Evolutionary conservation across 2,113 vertebrate species (phyloP).

Genomic region (Leptocoma aspasia): DNA sequence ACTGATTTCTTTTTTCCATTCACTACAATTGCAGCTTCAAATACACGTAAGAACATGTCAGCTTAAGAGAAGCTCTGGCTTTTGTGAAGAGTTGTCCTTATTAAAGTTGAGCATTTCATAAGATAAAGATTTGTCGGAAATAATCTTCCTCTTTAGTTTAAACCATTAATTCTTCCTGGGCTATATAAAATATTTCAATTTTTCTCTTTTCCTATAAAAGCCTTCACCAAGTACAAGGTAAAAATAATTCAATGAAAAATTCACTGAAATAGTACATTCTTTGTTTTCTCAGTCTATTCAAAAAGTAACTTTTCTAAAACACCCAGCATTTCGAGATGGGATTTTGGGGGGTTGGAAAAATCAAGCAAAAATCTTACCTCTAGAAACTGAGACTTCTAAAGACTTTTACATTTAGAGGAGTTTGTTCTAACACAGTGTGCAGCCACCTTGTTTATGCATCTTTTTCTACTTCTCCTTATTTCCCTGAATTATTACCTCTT

Average conservation of each 20-base stretch:
- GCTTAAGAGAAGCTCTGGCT: background rate
- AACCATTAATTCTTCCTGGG: background rate
- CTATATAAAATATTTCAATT: background rate
- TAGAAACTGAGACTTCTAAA: background rate
- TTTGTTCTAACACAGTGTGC: background rate
- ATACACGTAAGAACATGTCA: background rate
- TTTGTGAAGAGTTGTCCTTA: background rate
- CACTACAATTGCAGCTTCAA: background rate
- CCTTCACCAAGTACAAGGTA: background rate
- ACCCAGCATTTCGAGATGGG: fast-evolving
- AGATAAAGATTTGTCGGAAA: background rate
- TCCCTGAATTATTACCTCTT: background rate
- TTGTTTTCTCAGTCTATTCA: background rate
- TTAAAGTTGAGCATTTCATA: background rate
- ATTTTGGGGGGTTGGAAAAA: background rate
- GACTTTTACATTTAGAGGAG: background rate
- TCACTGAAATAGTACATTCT: background rate
- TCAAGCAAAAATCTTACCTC: background rate
- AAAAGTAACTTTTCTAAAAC: background rate
- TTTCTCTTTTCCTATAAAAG: background rate
- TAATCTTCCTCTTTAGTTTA: background rate
- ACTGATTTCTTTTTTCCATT: background rate
- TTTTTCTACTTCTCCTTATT: background rate
- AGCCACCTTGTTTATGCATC: background rate
- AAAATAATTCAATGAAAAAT: background rate